phyloP scores from a whole-genome alignment of 2,888 invertebrate genomes.

The Diloba caeruleocephala region DNA sequence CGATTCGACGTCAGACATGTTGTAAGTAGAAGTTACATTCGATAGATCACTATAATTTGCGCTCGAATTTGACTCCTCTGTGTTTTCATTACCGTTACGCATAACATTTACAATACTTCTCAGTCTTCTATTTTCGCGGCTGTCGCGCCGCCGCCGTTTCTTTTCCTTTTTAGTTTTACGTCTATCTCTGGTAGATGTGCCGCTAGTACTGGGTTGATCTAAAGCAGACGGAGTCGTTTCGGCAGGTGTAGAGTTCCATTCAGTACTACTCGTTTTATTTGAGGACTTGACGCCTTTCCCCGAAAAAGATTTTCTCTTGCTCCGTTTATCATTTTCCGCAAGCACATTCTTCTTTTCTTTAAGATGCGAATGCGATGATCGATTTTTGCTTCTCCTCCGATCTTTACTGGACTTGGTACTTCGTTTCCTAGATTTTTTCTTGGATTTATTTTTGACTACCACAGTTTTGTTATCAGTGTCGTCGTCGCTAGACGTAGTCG shows the following conservation, averaged over 20 bases:
- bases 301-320: conserved; percentile 69
- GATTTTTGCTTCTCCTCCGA: conserved; percentile 56
- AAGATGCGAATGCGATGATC: conserved; percentile 55
- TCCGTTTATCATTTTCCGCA: conserved; percentile 55
- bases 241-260: conserved; percentile 8
- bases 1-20: conserved; percentile 31
- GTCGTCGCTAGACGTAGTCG: conserved; percentile 27
- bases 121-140: conserved; percentile 76
- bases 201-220: conserved; percentile 47
- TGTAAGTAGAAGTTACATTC: conserved; percentile 32
- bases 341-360: conserved; percentile 44
- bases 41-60: conserved; percentile 46
- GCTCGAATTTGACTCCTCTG: conserved; percentile 60
- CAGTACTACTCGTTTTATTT: conserved; percentile 45
- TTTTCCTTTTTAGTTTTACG: conserved; percentile 34
- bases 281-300: conserved; percentile 77
- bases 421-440: conserved; percentile 51
- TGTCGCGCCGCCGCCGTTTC: conserved; percentile 47
- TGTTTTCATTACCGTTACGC: conserved; percentile 58
- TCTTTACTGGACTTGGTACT: conserved; percentile 44
- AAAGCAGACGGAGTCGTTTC: conserved; percentile 24
- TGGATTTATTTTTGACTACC: conserved; percentile 55
- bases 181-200: conserved; percentile 39
- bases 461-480: conserved; percentile 45
- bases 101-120: conserved; percentile 81